Evolutionary conservation across 2,888 invertebrate genomes (phyloP).

Genomic region (Petrophora chlorosata): DNA sequence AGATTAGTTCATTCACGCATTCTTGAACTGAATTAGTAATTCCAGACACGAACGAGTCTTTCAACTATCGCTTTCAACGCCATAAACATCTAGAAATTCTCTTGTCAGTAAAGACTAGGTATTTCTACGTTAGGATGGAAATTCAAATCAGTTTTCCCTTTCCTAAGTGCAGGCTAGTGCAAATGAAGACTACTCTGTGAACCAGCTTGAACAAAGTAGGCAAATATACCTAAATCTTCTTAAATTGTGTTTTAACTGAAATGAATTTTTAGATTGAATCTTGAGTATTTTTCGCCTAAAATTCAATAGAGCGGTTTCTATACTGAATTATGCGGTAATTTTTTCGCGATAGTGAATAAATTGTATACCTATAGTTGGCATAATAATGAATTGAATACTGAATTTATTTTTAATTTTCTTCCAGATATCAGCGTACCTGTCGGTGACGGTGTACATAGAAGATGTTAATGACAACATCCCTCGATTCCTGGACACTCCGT

Average conservation of each 20-base stretch:
- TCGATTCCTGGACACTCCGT: slow-evolving; percentile 90
- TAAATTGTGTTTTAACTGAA: no score
- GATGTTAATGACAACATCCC: slow-evolving; percentile 94
- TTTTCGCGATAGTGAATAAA: not conserved
- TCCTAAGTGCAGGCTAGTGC: slow-evolving; percentile 1
- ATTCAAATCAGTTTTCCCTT: slow-evolving; percentile 11
- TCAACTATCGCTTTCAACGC: slow-evolving; percentile 26
- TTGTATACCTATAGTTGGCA: not conserved
- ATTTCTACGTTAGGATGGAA: slow-evolving; percentile 16
- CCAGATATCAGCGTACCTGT: slow-evolving; percentile 92
- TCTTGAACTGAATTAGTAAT: not conserved
- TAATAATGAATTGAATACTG: not conserved
- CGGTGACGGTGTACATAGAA: slow-evolving; percentile 94
- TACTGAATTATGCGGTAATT: no score
- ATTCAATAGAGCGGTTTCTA: no score
- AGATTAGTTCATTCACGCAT: not conserved
- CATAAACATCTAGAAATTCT: slow-evolving; percentile 13
- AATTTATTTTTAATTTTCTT: not conserved
- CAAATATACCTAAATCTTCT: no score
- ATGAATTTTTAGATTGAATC: no score
- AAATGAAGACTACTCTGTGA: no score
- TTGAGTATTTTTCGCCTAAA: no score
- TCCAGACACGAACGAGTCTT: slow-evolving; percentile 1
- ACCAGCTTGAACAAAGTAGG: no score
- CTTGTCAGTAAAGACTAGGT: slow-evolving; percentile 4